phyloP scores from a whole-genome alignment of 2,797 vertebrate species.

The Melanotaenia parkinsoni region DNA sequence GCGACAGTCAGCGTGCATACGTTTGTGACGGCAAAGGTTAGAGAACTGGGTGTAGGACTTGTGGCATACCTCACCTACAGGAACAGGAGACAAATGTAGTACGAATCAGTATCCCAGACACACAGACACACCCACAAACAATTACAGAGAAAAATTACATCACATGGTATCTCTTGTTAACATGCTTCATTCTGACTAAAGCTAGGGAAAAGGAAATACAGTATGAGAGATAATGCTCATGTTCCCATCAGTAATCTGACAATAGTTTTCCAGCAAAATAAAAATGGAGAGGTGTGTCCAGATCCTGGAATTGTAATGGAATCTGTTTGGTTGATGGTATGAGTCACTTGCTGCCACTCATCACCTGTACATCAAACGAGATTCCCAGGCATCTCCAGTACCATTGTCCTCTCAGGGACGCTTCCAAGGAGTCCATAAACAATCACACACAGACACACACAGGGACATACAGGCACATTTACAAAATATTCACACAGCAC shows the following conservation, averaged over 20 bases:
- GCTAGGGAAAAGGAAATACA: constrained; percentile 57
- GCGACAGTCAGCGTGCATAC: constrained; percentile 99
- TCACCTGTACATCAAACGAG: constrained; percentile 94
- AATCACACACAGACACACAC: constrained; percentile 64
- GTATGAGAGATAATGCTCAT: constrained; percentile 43
- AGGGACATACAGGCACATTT: constrained; percentile 63
- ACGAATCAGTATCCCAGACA: constrained; percentile 49
- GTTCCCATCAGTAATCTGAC: constrained; percentile 65
- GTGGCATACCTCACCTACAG: constrained; percentile 98
- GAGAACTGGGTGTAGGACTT: constrained; percentile 99
- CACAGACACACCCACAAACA: constrained; percentile 15
- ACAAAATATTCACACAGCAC: constrained; percentile 67
- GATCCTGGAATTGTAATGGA: constrained; percentile 79
- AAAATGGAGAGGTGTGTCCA: constrained; percentile 69
- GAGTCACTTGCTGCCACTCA: constrained; percentile 84
- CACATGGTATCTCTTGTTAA: constrained; percentile 43
- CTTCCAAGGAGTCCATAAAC: constrained; percentile 90
- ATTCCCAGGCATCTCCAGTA: constrained; percentile 83
- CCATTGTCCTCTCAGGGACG: constrained; percentile 93
- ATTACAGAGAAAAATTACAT: constrained; percentile 39
- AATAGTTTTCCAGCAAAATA: constrained; percentile 57
- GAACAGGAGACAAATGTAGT: constrained; percentile 69
- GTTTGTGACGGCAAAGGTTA: constrained; percentile 99
- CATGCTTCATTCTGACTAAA: constrained; percentile 34
- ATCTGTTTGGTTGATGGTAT: constrained; percentile 64